These are phyloP conservation scores for Misgurnus anguillicaudatus DNA, from an alignment of 2,113 vertebrate genomes.

Conservation along the genomic window DNA sequence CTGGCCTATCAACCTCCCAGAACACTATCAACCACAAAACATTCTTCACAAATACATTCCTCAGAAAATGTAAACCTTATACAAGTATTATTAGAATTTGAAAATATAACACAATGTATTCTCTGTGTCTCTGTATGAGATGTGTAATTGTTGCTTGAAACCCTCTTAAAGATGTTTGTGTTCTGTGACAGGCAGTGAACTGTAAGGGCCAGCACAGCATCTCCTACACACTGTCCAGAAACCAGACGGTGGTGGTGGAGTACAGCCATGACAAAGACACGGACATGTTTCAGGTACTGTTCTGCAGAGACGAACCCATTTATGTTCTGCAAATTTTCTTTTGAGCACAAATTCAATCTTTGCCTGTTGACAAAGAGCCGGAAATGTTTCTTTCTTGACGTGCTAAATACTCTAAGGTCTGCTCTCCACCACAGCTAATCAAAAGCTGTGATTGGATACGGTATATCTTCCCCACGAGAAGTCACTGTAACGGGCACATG, in stretches of 20 bases:
- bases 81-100: neutral
- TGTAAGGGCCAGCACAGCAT: conserved; percentile 96
- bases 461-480: conserved; percentile 34
- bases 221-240: conserved; percentile 94
- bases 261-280: conserved; percentile 96
- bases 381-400: neutral
- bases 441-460: conserved; percentile 32
- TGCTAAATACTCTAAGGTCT: conserved; percentile 32
- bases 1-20: no score
- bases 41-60: no score
- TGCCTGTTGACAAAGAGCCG: neutral
- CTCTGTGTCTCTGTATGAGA: neutral
- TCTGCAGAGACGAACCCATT: no score
- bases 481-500: conserved; percentile 27
- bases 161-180: neutral
- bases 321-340: neutral
- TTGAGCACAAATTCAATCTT: neutral
- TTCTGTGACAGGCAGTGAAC: conserved; percentile 85
- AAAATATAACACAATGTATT: neutral
- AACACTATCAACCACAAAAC: no score
- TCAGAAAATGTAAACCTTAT: no score
- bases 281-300: conserved; percentile 97
- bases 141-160: neutral
- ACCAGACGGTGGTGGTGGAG: conserved; percentile 96
- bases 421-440: conserved; percentile 46